Evolutionary conservation across 2,113 vertebrate species (phyloP), one percentile per base, ranked within the genome.

Genomic region (Apteryx owenii): DNA sequence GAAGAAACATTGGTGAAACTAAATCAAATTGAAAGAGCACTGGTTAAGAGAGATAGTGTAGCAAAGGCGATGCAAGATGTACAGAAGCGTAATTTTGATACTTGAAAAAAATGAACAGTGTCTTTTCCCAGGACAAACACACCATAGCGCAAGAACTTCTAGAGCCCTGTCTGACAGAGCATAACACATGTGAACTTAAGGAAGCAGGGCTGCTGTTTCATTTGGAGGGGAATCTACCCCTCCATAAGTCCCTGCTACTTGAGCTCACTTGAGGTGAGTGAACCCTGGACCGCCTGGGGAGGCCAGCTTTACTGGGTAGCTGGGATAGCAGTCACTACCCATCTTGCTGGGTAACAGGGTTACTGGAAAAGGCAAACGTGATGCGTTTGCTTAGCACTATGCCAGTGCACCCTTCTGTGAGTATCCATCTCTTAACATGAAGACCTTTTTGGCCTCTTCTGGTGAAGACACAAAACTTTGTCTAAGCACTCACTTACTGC

Each of bases 141-240:
- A 10, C 48, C 7, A 1, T n/a, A 18, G 66, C 0, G 5, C 28
- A 61, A 75, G 51, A 54, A 25, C 58, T 78, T 5, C n/a, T 56
- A 31, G 26, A 58, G 1, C 10, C 21, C 48, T 3, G 23, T 26
- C 13, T 3, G 5, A 25, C 16, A 40, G 48, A 36, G 22, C 50
- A 2, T 2, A 19, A 29, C 25, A 83, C 26, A 10, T 0, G 0
- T 17, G 20, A 31, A 4, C 7, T 25, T 53, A 3, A 3, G 1
- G 23, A 64, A 48, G 12, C 28, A 11, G 4, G 1, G 6, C 26
- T 73, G 0, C 0, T 53, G 25, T 64, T 53, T 19, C 26, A 5
- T 7, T 25, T 31, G 60, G 71, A 46, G 36, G 36, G 81, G 83
- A 44, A 36, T n/a, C 23, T 78, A 48, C 26, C 26, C 38, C 28